Evolutionary conservation across 2,888 invertebrate genomes (phyloP).

Genomic region (Campaea margaritaria): DNA sequence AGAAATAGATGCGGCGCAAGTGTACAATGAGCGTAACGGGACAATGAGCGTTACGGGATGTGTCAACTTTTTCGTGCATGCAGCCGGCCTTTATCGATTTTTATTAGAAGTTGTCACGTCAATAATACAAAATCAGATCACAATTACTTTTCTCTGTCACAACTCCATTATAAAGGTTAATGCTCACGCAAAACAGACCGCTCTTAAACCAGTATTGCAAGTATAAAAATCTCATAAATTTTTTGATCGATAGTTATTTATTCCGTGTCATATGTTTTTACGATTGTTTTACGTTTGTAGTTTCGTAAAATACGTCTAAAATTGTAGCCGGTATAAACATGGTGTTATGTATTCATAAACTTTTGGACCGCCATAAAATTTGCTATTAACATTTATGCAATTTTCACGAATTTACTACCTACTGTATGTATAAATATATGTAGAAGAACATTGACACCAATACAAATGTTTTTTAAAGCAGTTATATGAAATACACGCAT

Average conservation of each 20-base stretch:
- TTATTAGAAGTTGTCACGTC: no score
- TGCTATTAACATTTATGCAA: conserved; percentile 24
- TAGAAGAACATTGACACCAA: conserved; percentile 3
- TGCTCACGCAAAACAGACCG: conserved; percentile 1
- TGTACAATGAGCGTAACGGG: no score
- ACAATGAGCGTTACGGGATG: no score
- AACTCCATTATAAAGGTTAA: background rate
- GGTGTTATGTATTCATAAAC: conserved; percentile 27
- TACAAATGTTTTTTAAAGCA: background rate
- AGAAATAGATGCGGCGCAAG: no score
- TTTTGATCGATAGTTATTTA: conserved; percentile 28
- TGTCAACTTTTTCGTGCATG: no score
- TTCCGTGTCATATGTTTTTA: conserved; percentile 29
- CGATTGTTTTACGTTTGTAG: conserved; percentile 30
- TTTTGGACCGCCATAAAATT: conserved; percentile 24
- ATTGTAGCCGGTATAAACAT: conserved; percentile 23
- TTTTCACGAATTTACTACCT: conserved; percentile 12
- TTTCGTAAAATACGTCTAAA: conserved; percentile 29
- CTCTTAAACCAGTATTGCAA: conserved; percentile 16
- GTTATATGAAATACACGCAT: no score
- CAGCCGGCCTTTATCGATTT: no score
- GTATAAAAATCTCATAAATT: conserved; percentile 22
- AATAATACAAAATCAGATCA: no score
- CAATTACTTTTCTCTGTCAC: background rate
- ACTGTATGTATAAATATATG: background rate